These are phyloP conservation scores for Atta texana DNA, from an alignment of 1,140 invertebrate species.

Conservation along the genomic window DNA sequence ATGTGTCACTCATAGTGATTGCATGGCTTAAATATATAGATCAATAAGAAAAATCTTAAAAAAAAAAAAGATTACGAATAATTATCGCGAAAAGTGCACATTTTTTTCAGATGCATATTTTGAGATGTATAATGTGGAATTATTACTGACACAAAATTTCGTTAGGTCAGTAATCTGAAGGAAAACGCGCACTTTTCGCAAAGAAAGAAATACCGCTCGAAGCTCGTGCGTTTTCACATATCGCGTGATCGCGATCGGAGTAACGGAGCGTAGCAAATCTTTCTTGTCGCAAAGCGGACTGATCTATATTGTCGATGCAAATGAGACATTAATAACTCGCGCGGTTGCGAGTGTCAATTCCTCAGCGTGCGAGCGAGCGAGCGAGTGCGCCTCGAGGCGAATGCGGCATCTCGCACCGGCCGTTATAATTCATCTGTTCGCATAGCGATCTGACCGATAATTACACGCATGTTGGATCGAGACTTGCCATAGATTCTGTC, in stretches of 20 bases:
- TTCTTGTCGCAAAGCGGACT: conserved; percentile 51
- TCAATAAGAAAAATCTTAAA: no score
- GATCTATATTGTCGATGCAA: conserved; percentile 72
- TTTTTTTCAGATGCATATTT: no score
- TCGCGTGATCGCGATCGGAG: neutral
- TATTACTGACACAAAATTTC: neutral
- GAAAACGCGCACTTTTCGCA: neutral
- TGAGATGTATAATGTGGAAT: neutral
- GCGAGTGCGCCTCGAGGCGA: conserved; percentile 61
- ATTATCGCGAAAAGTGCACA: no score
- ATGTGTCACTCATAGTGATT: no score
- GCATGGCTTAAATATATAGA: no score
- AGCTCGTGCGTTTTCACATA: neutral
- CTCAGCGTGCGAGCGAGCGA: conserved; percentile 42
- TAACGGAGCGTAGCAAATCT: conserved; percentile 8
- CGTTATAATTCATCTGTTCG: conserved; percentile 76
- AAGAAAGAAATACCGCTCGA: neutral
- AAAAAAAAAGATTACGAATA: no score
- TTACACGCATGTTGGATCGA: conserved; percentile 62
- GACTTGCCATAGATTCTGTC: conserved; percentile 66
- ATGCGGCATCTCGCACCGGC: conserved; percentile 54
- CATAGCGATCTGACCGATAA: conserved; percentile 75
- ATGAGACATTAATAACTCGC: conserved; percentile 75
- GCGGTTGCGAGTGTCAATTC: conserved; percentile 72
- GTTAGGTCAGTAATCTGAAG: neutral